These are phyloP conservation scores for Tenebrosternarchus preto DNA, from an alignment of 2,113 vertebrate genomes.

Conservation along the genomic window DNA sequence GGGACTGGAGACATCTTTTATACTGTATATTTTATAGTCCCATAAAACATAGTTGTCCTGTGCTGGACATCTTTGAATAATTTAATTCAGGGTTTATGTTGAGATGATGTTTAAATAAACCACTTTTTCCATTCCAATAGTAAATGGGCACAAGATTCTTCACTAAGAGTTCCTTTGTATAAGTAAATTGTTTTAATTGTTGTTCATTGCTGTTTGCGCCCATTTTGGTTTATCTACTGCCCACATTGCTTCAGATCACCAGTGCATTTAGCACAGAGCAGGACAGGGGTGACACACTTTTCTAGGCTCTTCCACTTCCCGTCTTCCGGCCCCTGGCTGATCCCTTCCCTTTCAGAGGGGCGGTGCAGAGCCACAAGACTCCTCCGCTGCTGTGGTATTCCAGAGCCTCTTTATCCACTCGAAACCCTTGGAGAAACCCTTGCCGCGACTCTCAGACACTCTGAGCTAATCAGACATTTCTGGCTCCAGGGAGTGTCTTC, in stretches of 20 bases:
- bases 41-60: background rate
- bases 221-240: no score
- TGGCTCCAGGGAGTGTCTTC: background rate
- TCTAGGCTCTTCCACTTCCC: background rate
- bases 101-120: no score
- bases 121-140: no score
- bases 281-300: slow-evolving; percentile 8
- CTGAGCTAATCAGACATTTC: background rate
- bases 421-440: background rate
- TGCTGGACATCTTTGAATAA: background rate
- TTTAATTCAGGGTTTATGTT: no score
- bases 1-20: no score
- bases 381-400: background rate
- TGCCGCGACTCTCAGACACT: background rate
- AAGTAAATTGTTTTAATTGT: no score
- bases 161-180: no score
- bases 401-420: background rate
- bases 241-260: no score
- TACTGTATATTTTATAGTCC: no score
- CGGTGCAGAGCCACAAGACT: background rate
- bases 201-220: no score
- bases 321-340: slow-evolving; percentile 32
- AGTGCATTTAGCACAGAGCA: background rate
- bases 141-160: no score
- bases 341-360: background rate